These are phyloP conservation scores for Carlito syrichta DNA, from an alignment of 2,113 vertebrate species.

Conservation along the genomic window DNA sequence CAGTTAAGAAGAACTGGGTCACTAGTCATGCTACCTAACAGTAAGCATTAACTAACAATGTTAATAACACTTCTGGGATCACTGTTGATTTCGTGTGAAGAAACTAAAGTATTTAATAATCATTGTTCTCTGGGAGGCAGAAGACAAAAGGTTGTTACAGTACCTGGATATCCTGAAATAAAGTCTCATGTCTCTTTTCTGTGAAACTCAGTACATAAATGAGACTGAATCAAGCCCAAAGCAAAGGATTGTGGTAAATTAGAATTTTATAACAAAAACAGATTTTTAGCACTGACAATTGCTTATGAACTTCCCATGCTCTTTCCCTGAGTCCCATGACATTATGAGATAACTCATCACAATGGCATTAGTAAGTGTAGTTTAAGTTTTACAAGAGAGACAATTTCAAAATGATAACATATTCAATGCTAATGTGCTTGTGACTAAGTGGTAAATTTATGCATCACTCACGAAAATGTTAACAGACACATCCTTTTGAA, in stretches of 20 bases:
- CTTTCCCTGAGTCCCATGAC: not conserved
- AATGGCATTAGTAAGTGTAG: not conserved
- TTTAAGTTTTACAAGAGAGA: not conserved
- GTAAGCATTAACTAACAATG: not conserved
- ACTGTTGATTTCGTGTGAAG: not conserved
- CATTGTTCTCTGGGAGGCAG: not conserved
- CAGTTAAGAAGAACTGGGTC: not conserved
- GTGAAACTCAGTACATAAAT: not conserved
- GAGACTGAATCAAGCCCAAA: not conserved
- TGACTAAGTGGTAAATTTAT: not conserved
- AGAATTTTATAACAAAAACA: not conserved
- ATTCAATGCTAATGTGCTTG: not conserved
- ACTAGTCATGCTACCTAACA: not conserved
- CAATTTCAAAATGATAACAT: not conserved
- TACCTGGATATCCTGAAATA: not conserved
- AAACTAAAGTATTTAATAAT: not conserved
- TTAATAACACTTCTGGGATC: not conserved
- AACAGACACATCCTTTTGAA: not conserved
- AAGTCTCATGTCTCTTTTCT: not conserved
- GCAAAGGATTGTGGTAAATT: not conserved
- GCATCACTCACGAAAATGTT: not conserved
- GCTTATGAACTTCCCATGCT: not conserved
- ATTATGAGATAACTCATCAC: not conserved
- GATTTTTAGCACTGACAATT: not conserved
- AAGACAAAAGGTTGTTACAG: not conserved